Base-by-base conservation (phyloP, 2,113 vertebrate genomes). In the Phylloscopus whistleri region DNA sequence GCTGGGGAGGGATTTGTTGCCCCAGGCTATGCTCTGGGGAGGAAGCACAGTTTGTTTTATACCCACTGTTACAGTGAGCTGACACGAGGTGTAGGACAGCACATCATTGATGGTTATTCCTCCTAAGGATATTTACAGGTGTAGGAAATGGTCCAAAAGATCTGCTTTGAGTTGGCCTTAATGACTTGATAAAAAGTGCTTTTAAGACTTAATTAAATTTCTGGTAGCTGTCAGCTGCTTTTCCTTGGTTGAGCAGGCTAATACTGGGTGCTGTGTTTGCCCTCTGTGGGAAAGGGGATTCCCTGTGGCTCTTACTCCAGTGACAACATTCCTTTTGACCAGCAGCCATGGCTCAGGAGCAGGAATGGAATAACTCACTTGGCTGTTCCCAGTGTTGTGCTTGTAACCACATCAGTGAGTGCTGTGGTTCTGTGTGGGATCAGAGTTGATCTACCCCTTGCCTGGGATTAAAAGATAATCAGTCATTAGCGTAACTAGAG, bases 391-490 rank as follows among this genome's bases (percentile, higher is more conserved):
- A 4, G 46, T 24, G 41, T n/a, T 63, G 74, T 48, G 56, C 78
- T 63, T 37, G 30, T 70, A 92, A 88, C 86, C 94, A 70, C 89
- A 86, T 84, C 76, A 93, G 72, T 43, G 89, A 70, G 72, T 6
- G 58, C 88, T 81, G 83, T 2, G 35, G 76, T 28, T 88, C 83
- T 59, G 68, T 55, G 83, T 55, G 48, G 94, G 89, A 81, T 81
- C 35, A 16, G 91, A 51, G 84, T 13, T 90, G 76, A 75, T 89
- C 94, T 93, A 28, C 60, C 74, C 88, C 44, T 93, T 88, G 75
- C 85, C 74, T 88, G 51, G 87, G 83, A 95, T 95, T 88, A 95
- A 84, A 86, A 95, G 89, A 59, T 93, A 92, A 92, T 90, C 35
- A 20, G 39, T 93, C 89, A 81, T 96, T 96, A 92, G 91, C 0